Base-by-base conservation (phyloP, 1,140 invertebrate genomes). In the Sinonovacula constricta region DNA sequence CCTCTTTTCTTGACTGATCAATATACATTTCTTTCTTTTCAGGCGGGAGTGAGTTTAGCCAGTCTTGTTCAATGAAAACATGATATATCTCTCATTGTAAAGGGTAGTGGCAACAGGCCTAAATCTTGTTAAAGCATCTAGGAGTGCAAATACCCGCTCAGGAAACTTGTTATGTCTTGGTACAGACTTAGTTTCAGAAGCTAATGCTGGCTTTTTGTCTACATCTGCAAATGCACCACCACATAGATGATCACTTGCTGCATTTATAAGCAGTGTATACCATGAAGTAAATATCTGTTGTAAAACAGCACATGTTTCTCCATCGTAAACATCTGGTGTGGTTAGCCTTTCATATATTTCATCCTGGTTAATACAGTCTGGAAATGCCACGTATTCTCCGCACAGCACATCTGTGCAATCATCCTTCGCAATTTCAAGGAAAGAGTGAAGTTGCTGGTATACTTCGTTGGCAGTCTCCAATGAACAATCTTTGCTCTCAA, bases 51-150 rank as follows among this genome's bases (percentile, higher is more conserved):
- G 14, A 1, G 15, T 36, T 34, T 12, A 78, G 45, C 66, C 75
- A 78, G 1, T 78, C 54, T 70, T 70, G 26, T 78, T 77, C 22
- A 39, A n/a, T 15, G 36, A 69, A 54, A 68, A 77, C 74, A 77
- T 77, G 15, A 69, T 69, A 53, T 69, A 54, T 10, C 31, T 30
- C 28, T 69, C 74, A 31, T 31, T 56, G 26, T 10, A 45, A 7
- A 45, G 7, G 33, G 45, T 2, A 51, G 36, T 51, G 14, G 39
- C 39, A 62, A 36, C 49, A 18, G 63, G 74, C 65, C 36, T 68
- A 18, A 53, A 2, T 1, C 33, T 49, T 15, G 66, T 2, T 56
- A 69, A 22, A 10, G 28, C 63, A 39, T 77, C 74, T 15, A 69
- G 34, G 12, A 5, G 45, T 3, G 30, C 74, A 77, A 77, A 68